A percentile compares a stretch with the other conserved stretches of the same genome.
phyloP scores from a whole-genome alignment of 2,797 vertebrate species.

The Dallia pectoralis region DNA sequence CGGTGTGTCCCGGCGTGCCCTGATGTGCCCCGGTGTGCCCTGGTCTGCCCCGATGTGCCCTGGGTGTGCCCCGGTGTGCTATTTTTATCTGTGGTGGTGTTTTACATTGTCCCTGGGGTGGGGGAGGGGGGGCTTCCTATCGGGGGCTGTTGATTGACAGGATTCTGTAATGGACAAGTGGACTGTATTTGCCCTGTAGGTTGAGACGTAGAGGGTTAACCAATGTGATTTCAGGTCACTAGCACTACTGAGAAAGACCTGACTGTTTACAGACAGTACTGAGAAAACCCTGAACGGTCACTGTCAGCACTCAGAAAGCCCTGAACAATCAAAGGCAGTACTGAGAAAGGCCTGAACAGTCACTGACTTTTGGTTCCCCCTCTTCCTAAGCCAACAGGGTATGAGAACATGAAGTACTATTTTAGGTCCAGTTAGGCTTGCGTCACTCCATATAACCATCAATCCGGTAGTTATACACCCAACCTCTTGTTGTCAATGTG shows the following conservation, averaged over 20 bases:
- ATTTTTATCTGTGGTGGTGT: constrained; percentile 37
- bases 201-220: constrained; percentile 41
- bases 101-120: constrained; percentile 29
- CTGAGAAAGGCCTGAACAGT: not conserved
- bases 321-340: constrained; percentile 11
- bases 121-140: not conserved
- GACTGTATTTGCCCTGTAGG: constrained; percentile 27
- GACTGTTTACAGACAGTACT: constrained; percentile 19
- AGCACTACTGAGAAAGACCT: constrained; percentile 8
- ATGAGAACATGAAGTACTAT: not conserved
- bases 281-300: not conserved
- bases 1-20: not conserved
- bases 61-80: constrained; percentile 13
- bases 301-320: constrained; percentile 5
- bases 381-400: too few species aligned
- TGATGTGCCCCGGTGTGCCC: not conserved
- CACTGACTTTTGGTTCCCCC: not conserved
- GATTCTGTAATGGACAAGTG: constrained; percentile 40
- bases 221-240: constrained; percentile 29
- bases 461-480: not conserved
- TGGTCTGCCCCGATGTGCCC: too few species aligned
- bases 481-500: not conserved
- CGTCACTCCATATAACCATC: not conserved
- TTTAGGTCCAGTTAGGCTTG: not conserved
- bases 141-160: constrained; percentile 26